phyloP scores from a whole-genome alignment of 2,797 vertebrate genomes.

The Geotrypetes seraphini region DNA sequence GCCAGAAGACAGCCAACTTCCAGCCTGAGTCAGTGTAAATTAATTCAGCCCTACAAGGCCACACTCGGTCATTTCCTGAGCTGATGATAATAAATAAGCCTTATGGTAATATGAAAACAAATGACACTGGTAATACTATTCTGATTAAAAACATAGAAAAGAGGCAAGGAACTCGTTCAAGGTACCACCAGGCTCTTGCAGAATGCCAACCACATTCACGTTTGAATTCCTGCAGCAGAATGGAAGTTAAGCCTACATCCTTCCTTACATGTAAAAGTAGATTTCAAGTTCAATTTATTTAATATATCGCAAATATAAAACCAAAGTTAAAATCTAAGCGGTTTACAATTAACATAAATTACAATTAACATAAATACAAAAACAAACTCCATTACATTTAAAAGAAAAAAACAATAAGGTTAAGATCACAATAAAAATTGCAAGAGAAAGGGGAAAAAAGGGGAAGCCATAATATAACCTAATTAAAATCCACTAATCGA shows the following conservation, averaged over 20 bases:
- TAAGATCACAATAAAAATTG: too few species aligned
- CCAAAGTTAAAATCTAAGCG: too few species aligned
- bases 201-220: neutral
- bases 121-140: conserved; percentile 16
- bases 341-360: too few species aligned
- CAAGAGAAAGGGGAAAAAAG: too few species aligned
- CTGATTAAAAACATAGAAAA: conserved; percentile 11
- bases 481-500: too few species aligned
- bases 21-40: conserved; percentile 43
- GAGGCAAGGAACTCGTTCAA: neutral
- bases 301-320: too few species aligned
- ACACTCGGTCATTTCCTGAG: conserved; percentile 45
- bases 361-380: too few species aligned
- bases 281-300: too few species aligned
- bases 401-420: too few species aligned
- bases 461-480: too few species aligned
- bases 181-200: neutral
- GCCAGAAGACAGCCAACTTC: conserved; percentile 46
- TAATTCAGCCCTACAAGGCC: conserved; percentile 48
- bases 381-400: too few species aligned
- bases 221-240: neutral
- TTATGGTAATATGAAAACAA: conserved; percentile 31
- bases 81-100: conserved; percentile 40
- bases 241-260: neutral
- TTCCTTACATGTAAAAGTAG: rapidly evolving